Percentiles rank a stretch among this genome's conserved stretches.
phyloP scores from a whole-genome alignment of 2,797 vertebrate genomes.

The Phalloptychus januarius region DNA sequence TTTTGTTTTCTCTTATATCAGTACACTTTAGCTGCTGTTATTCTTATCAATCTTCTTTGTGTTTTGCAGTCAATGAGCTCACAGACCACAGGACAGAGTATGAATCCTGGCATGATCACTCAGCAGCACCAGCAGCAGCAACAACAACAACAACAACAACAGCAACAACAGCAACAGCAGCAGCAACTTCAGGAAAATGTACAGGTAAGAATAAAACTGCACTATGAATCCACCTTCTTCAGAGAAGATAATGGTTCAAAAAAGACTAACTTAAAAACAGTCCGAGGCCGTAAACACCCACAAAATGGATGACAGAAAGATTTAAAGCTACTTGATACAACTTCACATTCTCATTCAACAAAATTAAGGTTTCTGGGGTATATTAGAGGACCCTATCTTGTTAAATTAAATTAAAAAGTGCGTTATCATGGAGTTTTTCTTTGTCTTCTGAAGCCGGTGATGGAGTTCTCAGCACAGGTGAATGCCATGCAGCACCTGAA shows the following conservation, averaged over 20 bases:
- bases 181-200: slow-evolving; percentile 86
- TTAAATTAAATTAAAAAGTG: not conserved
- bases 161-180: slow-evolving; percentile 48
- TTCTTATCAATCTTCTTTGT: slow-evolving; percentile 17
- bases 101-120: slow-evolving; percentile 84
- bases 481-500: slow-evolving; percentile 90
- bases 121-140: slow-evolving; percentile 63
- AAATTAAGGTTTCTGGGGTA: not conserved
- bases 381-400: not conserved
- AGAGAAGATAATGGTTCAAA: not conserved
- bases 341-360: not conserved
- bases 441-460: slow-evolving; percentile 72
- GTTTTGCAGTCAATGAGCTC: slow-evolving; percentile 89
- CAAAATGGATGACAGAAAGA: not conserved
- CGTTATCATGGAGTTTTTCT: not conserved
- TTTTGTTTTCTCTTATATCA: not conserved
- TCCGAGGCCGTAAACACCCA: not conserved
- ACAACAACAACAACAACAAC: slow-evolving; percentile 61
- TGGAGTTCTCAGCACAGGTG: slow-evolving; percentile 85
- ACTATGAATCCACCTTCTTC: not conserved
- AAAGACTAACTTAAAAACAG: not conserved
- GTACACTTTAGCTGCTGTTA: not conserved
- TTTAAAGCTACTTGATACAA: not conserved
- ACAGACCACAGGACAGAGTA: slow-evolving; percentile 88
- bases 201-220: slow-evolving; percentile 79